Percentiles rank a stretch among this genome's conserved stretches.
These are phyloP conservation scores for Heliconius charithonia DNA, from an alignment of 2,888 invertebrate genomes.

Conservation along the genomic window DNA sequence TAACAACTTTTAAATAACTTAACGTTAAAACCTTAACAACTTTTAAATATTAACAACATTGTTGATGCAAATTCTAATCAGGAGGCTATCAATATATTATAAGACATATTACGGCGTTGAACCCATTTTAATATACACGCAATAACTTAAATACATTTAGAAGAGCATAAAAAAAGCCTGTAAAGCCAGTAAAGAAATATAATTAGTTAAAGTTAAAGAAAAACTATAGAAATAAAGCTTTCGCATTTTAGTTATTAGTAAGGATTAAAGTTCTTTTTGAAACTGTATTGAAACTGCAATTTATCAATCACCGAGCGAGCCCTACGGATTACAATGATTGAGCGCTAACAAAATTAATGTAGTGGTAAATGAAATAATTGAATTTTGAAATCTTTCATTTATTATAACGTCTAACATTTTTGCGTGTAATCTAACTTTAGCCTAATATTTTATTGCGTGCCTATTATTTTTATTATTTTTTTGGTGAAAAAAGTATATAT, in stretches of 20 bases:
- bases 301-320: slow-evolving; percentile 26
- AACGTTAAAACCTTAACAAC: background rate
- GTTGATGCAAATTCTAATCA: background rate
- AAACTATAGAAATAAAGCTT: background rate
- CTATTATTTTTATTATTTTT: no score
- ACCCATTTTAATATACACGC: no score
- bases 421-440: no score
- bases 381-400: background rate
- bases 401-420: no score
- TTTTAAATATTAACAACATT: background rate
- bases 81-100: background rate
- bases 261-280: background rate
- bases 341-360: background rate
- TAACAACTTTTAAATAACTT: no score
- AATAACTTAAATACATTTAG: no score
- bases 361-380: background rate
- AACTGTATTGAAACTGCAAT: background rate
- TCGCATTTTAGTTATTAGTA: background rate
- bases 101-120: no score
- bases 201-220: no score
- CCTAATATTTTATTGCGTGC: no score
- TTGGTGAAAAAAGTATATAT: no score
- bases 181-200: no score
- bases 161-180: no score
- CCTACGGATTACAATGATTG: slow-evolving; percentile 12